Evolutionary conservation across 1,140 invertebrate genomes (phyloP).

Genomic region (Tenebrio molitor): DNA sequence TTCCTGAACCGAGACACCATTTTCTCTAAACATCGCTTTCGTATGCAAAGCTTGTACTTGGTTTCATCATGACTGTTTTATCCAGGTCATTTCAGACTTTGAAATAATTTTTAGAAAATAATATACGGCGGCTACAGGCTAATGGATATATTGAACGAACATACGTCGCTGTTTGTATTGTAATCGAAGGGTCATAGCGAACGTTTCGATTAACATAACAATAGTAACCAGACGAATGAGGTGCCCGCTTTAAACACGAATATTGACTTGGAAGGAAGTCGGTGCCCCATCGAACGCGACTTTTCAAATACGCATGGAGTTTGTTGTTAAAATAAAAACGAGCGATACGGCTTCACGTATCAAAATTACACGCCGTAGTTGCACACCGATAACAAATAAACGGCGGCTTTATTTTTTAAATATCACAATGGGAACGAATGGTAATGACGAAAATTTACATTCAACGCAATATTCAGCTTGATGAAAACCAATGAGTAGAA

Average conservation of each 20-base stretch:
- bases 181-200: constrained; percentile 40
- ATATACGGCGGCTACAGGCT: neutral
- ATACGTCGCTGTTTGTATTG: constrained; percentile 16
- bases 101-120: neutral
- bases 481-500: too few relatives aligned
- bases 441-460: constrained; percentile 11
- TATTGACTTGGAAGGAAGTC: constrained; percentile 15
- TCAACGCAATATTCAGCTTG: neutral
- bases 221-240: constrained; percentile 22
- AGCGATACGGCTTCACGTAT: too few relatives aligned
- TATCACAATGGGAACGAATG: too few relatives aligned
- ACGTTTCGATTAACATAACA: constrained; percentile 40
- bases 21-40: neutral
- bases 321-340: too few relatives aligned
- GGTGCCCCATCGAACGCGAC: constrained; percentile 7
- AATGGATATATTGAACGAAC: constrained; percentile 32
- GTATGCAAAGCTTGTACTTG: constrained; percentile 16
- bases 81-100: neutral
- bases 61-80: too few relatives aligned
- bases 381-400: neutral
- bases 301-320: constrained; percentile 35
- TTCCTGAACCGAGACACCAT: neutral
- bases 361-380: too few relatives aligned
- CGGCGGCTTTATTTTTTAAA: too few relatives aligned
- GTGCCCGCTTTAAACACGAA: constrained; percentile 32